phyloP scores from a whole-genome alignment of 1,140 invertebrate species.

The Procambarus virginalis region DNA sequence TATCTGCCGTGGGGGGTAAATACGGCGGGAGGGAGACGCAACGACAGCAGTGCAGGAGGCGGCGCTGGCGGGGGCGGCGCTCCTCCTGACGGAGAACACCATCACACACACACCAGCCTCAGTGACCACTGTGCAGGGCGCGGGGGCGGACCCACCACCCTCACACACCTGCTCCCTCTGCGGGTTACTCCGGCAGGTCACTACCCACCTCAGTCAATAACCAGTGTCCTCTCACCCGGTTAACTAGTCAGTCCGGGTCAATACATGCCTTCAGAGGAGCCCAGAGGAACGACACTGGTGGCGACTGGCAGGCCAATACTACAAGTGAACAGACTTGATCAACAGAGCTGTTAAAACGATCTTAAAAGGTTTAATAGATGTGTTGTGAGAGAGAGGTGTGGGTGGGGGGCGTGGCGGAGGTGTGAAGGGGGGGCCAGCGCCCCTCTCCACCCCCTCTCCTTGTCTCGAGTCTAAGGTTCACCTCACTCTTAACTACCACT shows the following conservation, averaged over 20 bases:
- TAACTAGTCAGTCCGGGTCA: background rate
- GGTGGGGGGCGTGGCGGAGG: too few species aligned
- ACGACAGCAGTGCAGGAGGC: constrained; percentile 22
- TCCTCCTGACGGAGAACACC: background rate
- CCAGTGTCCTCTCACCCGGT: background rate
- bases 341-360: background rate
- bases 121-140: background rate
- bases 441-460: too few species aligned
- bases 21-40: constrained; percentile 21
- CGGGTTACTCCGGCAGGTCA: background rate
- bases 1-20: constrained; percentile 19
- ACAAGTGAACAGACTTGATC: background rate
- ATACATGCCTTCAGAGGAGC: background rate
- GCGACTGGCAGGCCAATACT: background rate
- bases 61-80: background rate
- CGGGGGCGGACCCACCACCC: background rate
- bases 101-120: background rate
- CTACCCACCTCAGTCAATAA: background rate
- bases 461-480: too few species aligned
- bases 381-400: too few species aligned
- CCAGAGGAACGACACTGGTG: background rate
- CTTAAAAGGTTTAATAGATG: too few species aligned
- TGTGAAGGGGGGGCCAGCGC: too few species aligned
- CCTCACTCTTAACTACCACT: too few species aligned
- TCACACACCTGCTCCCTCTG: background rate